A percentile compares a stretch with the other conserved stretches of the same genome.
Conservation (phyloP, 1,140 invertebrate genomes). For the Temnothorax curvispinosus region DNA sequence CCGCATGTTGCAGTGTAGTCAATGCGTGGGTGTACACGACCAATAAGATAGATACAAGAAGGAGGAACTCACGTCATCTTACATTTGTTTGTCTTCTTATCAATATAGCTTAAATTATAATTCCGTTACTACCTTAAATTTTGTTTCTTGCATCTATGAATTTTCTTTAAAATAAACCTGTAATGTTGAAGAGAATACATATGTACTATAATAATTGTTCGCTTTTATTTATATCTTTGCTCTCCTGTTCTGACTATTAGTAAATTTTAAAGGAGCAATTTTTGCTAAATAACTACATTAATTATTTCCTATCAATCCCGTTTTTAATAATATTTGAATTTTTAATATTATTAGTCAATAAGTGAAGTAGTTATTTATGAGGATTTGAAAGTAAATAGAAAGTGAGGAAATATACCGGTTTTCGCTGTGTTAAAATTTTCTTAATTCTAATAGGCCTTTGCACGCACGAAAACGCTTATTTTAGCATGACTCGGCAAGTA, state of each 20-base stretch:
- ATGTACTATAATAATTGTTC: not conserved
- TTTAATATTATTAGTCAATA: not conserved
- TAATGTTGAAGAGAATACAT: not conserved
- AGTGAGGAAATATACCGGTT: not conserved
- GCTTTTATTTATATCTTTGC: not conserved
- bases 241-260: not conserved
- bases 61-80: slow-evolving; percentile 55
- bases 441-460: slow-evolving; percentile 41
- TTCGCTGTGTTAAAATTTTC: not conserved
- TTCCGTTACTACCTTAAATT: not conserved
- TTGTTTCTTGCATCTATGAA: not conserved
- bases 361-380: not conserved
- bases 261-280: not conserved
- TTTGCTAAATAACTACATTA: not conserved
- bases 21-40: slow-evolving; percentile 61
- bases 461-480: slow-evolving; percentile 41
- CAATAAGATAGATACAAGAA: slow-evolving; percentile 12
- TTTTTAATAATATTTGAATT: not conserved
- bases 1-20: slow-evolving; percentile 29
- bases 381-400: not conserved
- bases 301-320: not conserved
- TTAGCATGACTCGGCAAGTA: slow-evolving; percentile 41
- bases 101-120: not conserved
- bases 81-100: slow-evolving; percentile 40
- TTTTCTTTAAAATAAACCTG: not conserved